Evolutionary conservation across 2,113 vertebrate species (phyloP).

Genomic region (Phylloscopus trochiloides): DNA sequence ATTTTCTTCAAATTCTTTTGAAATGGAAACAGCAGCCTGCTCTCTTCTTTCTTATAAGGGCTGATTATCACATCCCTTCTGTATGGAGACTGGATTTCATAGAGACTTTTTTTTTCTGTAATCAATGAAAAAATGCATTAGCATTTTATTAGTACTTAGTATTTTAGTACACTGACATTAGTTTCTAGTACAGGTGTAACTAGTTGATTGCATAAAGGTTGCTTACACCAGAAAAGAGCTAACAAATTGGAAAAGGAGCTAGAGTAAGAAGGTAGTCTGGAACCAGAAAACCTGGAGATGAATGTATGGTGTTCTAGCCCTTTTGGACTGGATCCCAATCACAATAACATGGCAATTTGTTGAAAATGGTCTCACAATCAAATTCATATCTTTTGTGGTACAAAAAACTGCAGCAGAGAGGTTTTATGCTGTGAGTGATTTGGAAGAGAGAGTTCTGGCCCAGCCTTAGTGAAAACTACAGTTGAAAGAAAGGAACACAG

Average conservation of each 20-base stretch:
- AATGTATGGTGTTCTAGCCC: not conserved
- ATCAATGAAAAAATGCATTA: not conserved
- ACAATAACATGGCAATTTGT: not conserved
- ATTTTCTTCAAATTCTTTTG: slow-evolving; percentile 13
- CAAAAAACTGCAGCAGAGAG: not conserved
- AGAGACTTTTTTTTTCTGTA: not conserved
- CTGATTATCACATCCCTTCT: not conserved
- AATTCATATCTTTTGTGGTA: not conserved
- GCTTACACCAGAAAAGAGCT: not conserved
- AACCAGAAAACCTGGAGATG: not conserved
- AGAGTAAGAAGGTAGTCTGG: not conserved
- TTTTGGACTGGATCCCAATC: not conserved
- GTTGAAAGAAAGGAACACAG: slow-evolving; percentile 16
- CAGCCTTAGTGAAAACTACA: not conserved
- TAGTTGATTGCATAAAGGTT: not conserved
- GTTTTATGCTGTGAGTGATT: not conserved
- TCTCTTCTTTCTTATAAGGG: not conserved
- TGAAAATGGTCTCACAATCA: not conserved
- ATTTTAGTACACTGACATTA: not conserved
- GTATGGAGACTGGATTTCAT: not conserved
- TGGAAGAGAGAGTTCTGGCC: not conserved
- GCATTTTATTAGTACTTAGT: not conserved
- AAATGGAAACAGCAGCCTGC: slow-evolving; percentile 9
- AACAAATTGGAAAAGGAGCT: not conserved
- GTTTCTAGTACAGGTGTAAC: not conserved